Evolutionary conservation across 2,113 vertebrate genomes (phyloP), one percentile per base, ranked within the genome.

Genomic region (Otis tarda): DNA sequence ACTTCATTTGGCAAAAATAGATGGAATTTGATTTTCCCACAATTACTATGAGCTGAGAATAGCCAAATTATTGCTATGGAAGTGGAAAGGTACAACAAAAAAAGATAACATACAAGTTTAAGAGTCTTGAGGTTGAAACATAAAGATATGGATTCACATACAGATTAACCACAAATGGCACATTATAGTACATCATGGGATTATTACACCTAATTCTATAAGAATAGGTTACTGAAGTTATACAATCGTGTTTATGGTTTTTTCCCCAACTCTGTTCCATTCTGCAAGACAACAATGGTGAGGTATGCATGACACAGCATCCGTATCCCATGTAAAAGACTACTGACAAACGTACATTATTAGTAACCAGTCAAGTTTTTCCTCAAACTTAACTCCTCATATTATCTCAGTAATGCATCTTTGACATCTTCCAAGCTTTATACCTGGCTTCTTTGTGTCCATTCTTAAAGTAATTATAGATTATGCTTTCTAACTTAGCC

Each of bases 21-120:
- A 77, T 74, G 50, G 63, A 77, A 94, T 83, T 80, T 83, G 3
- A 74, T 88, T 91, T 96, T 86, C 61, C 90, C 71, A 83, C 59
- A 77, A 88, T 50, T 73, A 85, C 31, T 70, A 37, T 15, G 23
- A 77, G 59, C 74, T 89, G 33, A 84, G 65, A 91, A 95, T 80
- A 94, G 33, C 81, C 85, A 55, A 89, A 94, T 93, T 93, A 87
- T 94, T 94, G 75, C 85, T 91, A 86, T 85, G 75, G 92, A 83
- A 86, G 67, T 90, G 18, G 37, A 70, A 90, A 91, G 35, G 75
- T 79, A 55, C 45, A 74, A 90, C n/a, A 83, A 75, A 45, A 41
- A 41, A 75, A 92, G 88, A 73, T 41, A 82, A 60, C 30, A 28
- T 8, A 69, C 12, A 27, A 69, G 35, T 60, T 43, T 59, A 68